Evolutionary conservation across 2,888 invertebrate genomes (phyloP).

Genomic region (Luffia ferchaultella): DNA sequence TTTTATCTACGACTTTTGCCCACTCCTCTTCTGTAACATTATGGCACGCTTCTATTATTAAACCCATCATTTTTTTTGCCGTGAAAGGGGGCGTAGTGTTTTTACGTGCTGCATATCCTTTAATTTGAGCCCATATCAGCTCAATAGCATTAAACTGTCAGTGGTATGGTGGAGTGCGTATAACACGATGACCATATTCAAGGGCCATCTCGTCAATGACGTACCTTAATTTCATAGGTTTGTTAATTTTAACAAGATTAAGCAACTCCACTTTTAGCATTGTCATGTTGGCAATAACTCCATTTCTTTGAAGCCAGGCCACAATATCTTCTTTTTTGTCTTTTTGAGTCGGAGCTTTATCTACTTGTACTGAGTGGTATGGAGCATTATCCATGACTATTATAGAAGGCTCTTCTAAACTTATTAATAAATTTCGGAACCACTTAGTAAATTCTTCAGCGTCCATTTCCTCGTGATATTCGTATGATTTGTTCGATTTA

Average conservation of each 20-base stretch:
- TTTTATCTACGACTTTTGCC: no score
- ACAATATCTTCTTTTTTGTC: conserved; percentile 12
- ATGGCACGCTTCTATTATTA: conserved; percentile 7
- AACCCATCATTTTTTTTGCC: conserved; percentile 11
- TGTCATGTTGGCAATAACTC: conserved; percentile 9
- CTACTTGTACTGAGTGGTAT: neutral
- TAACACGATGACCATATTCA: conserved; percentile 11
- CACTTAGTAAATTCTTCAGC: neutral
- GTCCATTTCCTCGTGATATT: conserved; percentile 3
- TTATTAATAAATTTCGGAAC: neutral
- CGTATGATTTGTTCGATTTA: conserved; percentile 1
- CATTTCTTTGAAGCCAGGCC: conserved; percentile 11
- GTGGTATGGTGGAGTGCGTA: conserved; percentile 14
- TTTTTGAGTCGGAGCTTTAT: conserved; percentile 2
- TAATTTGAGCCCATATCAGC: conserved; percentile 14
- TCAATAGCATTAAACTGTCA: conserved; percentile 17
- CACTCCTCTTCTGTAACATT: conserved; percentile 3
- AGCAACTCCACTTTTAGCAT: conserved; percentile 13
- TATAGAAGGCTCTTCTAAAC: neutral
- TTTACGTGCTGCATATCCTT: no score
- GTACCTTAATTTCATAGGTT: conserved; percentile 10
- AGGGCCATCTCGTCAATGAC: conserved; percentile 13
- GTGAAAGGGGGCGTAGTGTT: no score
- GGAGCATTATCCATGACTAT: conserved; percentile 1
- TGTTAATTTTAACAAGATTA: conserved; percentile 9